Base-by-base conservation (phyloP, 2,888 invertebrate species). In the Nesidiocoris tenuis region DNA sequence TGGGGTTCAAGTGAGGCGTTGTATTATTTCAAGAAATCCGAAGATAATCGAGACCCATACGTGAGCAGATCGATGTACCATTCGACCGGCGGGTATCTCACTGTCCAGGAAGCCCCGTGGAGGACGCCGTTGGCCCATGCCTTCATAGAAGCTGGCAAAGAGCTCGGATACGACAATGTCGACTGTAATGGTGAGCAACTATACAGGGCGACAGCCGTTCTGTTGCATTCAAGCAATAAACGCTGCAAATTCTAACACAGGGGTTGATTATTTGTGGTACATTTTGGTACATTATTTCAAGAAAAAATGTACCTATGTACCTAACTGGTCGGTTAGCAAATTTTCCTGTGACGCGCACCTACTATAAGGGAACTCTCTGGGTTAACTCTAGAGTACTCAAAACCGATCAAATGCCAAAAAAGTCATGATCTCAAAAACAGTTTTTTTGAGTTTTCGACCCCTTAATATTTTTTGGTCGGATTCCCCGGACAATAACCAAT, bases 11-110 rank as follows among this genome's bases (percentile, higher is more conserved):
- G 90, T 70, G 91, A 93, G 79, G 91, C 90, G 0, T 84, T 95
- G 7, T 88, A 91, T 81, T 95, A 94, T 82, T 95, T 95, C 83
- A 94, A 93, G 82, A 95, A 95, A 83, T 94, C 94, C 0, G 95
- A 95, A 85, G 95, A 95, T 84, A 95, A 94, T 81, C 88, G 90
- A 80, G 96, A 93, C 82, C 94, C 94, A 0, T 95, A 93, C 81
- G 83, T 95, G 77, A 87, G 91, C 0, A 86, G 89, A 76, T 94
- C 93, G 0, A 90, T 89, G 0, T 94, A 93, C 80, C 94, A 94
- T 81, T 87, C 89, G 1, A 90, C 88, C 0, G 94, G 94, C 0
- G 94, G 94, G 1, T 93, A 91, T 81, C 84, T 95, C 23, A 94
- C 95, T 0, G 88, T 95, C 1, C 90, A 92, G 5, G 95, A 95